Conservation (phyloP, 2,888 invertebrate species). For the Trissolcus japonicus region DNA sequence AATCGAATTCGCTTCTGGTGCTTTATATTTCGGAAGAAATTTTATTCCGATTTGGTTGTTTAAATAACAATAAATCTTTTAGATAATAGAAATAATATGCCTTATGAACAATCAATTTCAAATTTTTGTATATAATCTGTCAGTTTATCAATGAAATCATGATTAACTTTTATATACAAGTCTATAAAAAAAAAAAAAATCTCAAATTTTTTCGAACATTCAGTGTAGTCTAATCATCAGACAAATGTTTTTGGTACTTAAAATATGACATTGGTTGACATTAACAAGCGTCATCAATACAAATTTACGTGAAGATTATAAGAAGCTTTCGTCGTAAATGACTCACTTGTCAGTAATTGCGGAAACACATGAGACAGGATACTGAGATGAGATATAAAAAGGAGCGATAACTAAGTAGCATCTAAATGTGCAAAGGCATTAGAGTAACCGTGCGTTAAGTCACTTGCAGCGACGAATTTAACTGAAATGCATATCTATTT, state of each 20-base stretch:
- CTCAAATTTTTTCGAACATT: not conserved
- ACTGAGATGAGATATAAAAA: constrained; percentile 49
- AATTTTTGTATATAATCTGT: not conserved
- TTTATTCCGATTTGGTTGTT: no score
- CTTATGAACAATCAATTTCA: not conserved
- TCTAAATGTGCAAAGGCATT: constrained; percentile 66
- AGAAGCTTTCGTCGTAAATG: constrained; percentile 47
- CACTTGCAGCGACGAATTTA: constrained; percentile 20
- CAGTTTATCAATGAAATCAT: not conserved
- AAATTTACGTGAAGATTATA: constrained; percentile 42
- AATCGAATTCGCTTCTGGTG: no score
- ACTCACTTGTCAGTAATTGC: constrained; percentile 34
- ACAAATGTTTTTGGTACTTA: constrained; percentile 9
- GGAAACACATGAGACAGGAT: constrained; percentile 44
- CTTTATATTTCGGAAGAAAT: no score
- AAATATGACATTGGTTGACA: constrained; percentile 24
- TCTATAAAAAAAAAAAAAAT: no score
- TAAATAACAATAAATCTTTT: no score
- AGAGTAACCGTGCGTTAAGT: constrained; percentile 58
- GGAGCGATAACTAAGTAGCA: constrained; percentile 57
- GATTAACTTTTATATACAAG: not conserved
- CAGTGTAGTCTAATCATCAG: constrained; percentile 6
- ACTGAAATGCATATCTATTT: constrained; percentile 24
- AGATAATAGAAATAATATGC: no score
- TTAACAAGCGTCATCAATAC: constrained; percentile 41